These are phyloP conservation scores for Cyclina sinensis DNA, from an alignment of 1,140 invertebrate genomes.

Conservation along the genomic window DNA sequence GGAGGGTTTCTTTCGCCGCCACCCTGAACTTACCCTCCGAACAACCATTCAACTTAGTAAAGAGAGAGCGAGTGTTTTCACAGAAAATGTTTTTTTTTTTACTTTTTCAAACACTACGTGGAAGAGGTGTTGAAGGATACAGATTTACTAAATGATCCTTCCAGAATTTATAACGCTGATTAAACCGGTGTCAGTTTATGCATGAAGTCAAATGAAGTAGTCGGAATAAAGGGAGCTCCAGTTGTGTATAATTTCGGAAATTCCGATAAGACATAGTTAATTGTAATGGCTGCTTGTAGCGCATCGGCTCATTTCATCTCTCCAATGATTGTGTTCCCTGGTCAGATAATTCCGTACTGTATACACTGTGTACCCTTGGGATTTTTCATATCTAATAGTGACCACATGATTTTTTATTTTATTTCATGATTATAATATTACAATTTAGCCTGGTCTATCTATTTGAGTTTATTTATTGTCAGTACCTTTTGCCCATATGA, in stretches of 20 bases:
- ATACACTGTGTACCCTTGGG: too few relatives aligned
- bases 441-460: too few relatives aligned
- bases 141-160: neutral
- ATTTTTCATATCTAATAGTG: too few relatives aligned
- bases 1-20: neutral
- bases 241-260: slow-evolving; percentile 34
- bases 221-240: neutral
- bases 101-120: slow-evolving; percentile 3
- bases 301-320: slow-evolving; percentile 8
- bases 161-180: slow-evolving; percentile 27
- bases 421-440: too few relatives aligned
- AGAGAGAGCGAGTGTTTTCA: slow-evolving; percentile 51
- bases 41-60: too few relatives aligned
- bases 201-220: neutral
- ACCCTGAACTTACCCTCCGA: too few relatives aligned
- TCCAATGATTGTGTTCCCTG: slow-evolving; percentile 35
- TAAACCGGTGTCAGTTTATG: slow-evolving; percentile 1
- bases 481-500: too few relatives aligned
- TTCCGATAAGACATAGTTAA: slow-evolving; percentile 42
- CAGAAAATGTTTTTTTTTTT: too few relatives aligned
- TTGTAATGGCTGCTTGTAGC: slow-evolving; percentile 18
- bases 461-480: too few relatives aligned
- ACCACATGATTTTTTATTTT: too few relatives aligned
- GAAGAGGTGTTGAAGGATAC: neutral
- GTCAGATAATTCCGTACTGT: neutral